A percentile compares a stretch with the other conserved stretches of the same genome.
phyloP scores from a whole-genome alignment of 2,797 vertebrate species.

The Leptodactylus fallax region DNA sequence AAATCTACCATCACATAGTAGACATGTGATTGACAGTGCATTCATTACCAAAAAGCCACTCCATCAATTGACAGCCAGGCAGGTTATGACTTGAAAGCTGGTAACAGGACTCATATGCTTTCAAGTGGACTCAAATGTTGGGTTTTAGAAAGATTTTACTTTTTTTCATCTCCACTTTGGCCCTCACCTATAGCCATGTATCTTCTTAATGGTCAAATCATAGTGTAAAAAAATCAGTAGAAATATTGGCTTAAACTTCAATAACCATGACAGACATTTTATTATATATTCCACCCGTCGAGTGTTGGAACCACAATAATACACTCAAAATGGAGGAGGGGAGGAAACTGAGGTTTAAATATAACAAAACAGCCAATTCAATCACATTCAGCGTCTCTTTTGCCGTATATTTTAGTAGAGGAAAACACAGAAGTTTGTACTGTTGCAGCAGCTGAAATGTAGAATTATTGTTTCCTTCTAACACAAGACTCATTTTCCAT shows the following conservation, averaged over 20 bases:
- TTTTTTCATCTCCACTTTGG: too few relatives aligned
- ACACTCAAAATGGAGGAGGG: slow-evolving; percentile 48
- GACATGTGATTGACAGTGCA: too few relatives aligned
- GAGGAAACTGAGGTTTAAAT: slow-evolving; percentile 64
- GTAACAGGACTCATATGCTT: background rate
- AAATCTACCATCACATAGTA: too few relatives aligned
- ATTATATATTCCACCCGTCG: slow-evolving; percentile 51
- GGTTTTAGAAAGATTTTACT: too few relatives aligned
- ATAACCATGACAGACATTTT: slow-evolving; percentile 44
- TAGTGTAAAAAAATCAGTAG: background rate
- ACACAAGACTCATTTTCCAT: slow-evolving; percentile 93
- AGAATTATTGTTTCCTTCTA: slow-evolving; percentile 89
- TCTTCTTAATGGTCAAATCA: background rate
- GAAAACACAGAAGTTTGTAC: slow-evolving; percentile 90
- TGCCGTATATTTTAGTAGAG: slow-evolving; percentile 75
- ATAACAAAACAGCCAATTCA: slow-evolving; percentile 70
- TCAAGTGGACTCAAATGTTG: background rate
- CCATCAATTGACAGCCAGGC: background rate
- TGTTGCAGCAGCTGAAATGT: slow-evolving; percentile 88
- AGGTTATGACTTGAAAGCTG: background rate
- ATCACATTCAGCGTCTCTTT: slow-evolving; percentile 71
- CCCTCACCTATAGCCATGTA: background rate
- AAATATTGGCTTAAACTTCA: slow-evolving; percentile 38
- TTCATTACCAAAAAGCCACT: background rate
- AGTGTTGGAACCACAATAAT: slow-evolving; percentile 53